These are phyloP conservation scores for Sphinx pinastri DNA, from an alignment of 2,888 invertebrate species.

Conservation along the genomic window DNA sequence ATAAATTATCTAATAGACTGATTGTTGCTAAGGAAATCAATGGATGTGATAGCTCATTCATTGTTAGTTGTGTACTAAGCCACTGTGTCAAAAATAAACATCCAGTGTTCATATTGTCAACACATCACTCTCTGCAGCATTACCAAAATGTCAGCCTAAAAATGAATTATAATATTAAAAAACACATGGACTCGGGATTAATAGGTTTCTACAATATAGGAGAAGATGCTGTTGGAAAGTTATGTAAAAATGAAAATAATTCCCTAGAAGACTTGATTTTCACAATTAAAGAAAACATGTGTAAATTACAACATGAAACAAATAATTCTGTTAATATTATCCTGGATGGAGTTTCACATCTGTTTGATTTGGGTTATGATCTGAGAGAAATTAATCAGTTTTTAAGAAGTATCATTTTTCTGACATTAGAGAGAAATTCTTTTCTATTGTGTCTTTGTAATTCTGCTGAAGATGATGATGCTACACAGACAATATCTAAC, in stretches of 20 bases:
- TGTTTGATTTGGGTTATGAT: slow-evolving; percentile 86
- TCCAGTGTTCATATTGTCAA: slow-evolving; percentile 85
- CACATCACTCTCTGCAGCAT: slow-evolving; percentile 89
- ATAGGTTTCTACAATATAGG: slow-evolving; percentile 64
- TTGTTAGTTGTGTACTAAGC: slow-evolving; percentile 86
- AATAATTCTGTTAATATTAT: slow-evolving; percentile 80
- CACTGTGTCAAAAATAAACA: slow-evolving; percentile 85
- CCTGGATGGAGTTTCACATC: slow-evolving; percentile 89
- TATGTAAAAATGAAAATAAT: slow-evolving; percentile 51
- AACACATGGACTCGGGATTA: slow-evolving; percentile 64
- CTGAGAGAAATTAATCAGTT: slow-evolving; percentile 79
- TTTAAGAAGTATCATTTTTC: slow-evolving; percentile 72
- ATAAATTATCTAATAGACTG: slow-evolving; percentile 79
- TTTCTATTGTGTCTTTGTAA: slow-evolving; percentile 84
- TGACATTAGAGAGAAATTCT: slow-evolving; percentile 58
- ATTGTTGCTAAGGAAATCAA: slow-evolving; percentile 88
- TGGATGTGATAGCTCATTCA: slow-evolving; percentile 88
- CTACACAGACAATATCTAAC: slow-evolving; percentile 84
- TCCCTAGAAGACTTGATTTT: slow-evolving; percentile 68
- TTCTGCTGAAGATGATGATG: slow-evolving; percentile 81
- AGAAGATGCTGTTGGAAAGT: slow-evolving; percentile 51
- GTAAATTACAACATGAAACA: slow-evolving; percentile 56
- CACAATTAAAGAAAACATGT: slow-evolving; percentile 68
- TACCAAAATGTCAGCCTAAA: slow-evolving; percentile 90
- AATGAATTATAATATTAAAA: slow-evolving; percentile 88